These are phyloP conservation scores for Melanophora roralis DNA, from an alignment of 2,888 invertebrate genomes.

Conservation along the genomic window DNA sequence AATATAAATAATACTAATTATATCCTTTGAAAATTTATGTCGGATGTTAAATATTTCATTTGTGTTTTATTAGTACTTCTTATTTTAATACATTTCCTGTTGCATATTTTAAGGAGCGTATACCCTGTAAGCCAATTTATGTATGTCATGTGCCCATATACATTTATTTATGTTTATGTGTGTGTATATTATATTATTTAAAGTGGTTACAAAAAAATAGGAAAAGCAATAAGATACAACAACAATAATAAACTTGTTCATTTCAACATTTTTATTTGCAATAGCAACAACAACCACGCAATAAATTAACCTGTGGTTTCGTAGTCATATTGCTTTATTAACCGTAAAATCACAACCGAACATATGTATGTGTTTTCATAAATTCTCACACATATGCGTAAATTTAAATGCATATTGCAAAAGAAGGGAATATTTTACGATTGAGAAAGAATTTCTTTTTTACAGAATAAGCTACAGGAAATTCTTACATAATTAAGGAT, in stretches of 20 bases:
- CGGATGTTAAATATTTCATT: slow-evolving; percentile 53
- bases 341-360: slow-evolving; percentile 31
- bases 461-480: no score
- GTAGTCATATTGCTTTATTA: slow-evolving; percentile 49
- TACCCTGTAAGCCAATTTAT: not conserved
- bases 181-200: slow-evolving; percentile 12
- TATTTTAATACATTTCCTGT: slow-evolving; percentile 32
- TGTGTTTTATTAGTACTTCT: slow-evolving; percentile 4
- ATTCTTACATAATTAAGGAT: no score
- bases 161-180: not conserved
- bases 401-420: no score
- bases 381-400: not conserved
- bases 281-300: slow-evolving; percentile 41
- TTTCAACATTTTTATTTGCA: slow-evolving; percentile 14
- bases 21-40: slow-evolving; percentile 59
- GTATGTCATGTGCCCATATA: not conserved
- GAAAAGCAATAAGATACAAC: not conserved
- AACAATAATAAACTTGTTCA: not conserved
- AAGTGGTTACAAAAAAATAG: slow-evolving; percentile 41
- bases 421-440: no score
- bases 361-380: not conserved
- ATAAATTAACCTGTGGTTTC: slow-evolving; percentile 57
- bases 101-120: slow-evolving; percentile 36
- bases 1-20: slow-evolving; percentile 63
- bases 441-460: no score